Base-by-base conservation (phyloP, 2,888 invertebrate genomes). In the Plagodis pulveraria region DNA sequence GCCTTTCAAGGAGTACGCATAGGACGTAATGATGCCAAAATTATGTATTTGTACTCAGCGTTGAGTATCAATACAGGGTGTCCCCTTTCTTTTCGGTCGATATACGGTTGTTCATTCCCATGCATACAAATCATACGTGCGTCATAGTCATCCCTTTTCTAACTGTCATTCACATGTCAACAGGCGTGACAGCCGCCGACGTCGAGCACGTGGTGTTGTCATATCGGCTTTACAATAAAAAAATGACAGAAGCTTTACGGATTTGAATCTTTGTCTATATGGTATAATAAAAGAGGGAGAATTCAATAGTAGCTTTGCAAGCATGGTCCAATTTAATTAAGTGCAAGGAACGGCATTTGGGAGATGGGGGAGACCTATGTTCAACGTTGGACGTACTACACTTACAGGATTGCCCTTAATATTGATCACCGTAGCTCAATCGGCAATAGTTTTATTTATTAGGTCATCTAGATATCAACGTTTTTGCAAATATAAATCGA, bases 131-230 rank as follows among this genome's bases (percentile, higher is more conserved):
- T 78, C 69, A 79, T 77, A 76, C 67, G 66, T 71, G 69, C 74
- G 77, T 74, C 76, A 74, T 74, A 78, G 52, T 71, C 71, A 74
- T 73, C 72, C 72, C 70, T 71, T 69, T 63, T 22, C 57, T 49
- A 55, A 65, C 71, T 85, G 89, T 87, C 89, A 87, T 80, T 86
- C 83, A 78, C 79, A 72, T 85, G 87, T 89, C 89, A 84, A 50
- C 56, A 57, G 44, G 46, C 64, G 66, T 85, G 88, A 88, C 89
- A 87, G 77, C 67, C 79, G 87, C 63, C 74, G 83, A 87, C 83
- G 73, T 66, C 67, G 65, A 77, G 78, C 89, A 90, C 89, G 87
- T 86, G 89, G 81, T 80, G 76, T 71, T 81, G 83, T 81, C 84
- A 81, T 80, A 83, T 83, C 73, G 71, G 81, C 80, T 87, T 85